Base-by-base conservation (phyloP, 30 jellyfish, hydroid and myxozoan species). In the Chrysaora quinquecirrha region DNA sequence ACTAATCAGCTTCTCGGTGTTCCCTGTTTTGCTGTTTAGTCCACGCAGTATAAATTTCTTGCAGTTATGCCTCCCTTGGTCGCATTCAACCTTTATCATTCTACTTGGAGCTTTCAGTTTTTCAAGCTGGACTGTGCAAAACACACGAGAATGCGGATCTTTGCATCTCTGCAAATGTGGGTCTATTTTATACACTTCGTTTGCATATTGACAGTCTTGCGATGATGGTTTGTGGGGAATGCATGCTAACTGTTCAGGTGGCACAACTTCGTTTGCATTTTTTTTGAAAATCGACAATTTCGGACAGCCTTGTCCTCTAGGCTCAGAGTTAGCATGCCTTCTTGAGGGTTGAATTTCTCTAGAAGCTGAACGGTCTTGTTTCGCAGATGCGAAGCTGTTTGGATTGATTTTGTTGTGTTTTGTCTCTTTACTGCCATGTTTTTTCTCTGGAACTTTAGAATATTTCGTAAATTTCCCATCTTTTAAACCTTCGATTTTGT, bases 201-300 rank as follows among this genome's bases (percentile, higher is more conserved):
- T 34, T 16, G 97, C 86, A 20, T 65, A 81, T 32, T 49, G 62
- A 52, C 97, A 89, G 1, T 93, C 97, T 27, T 65, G 63, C 22
- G 18, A 27, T 32, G 97, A 60, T 9, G 93, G 46, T 34, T n/a
- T 48, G 35, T 89, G 97, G 0, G 97, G 94, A 48, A 23, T 66
- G 69, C 97, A 89, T 10, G 87, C 60, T 12, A 80, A 64, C 16
- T 72, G 30, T 4, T 23, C 74, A 0, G n/a, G 56, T 3, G 0
- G 29, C 0, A 35, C 34, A 7, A 1, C 1, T 22, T 7, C 3
- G 22, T 56, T 22, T 1, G 34, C 11, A 2, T 10, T 27, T 1
- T 18, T 63, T 2, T 4, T 18, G 18, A 27, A 63, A 1, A 54
- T 52, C 30, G 48, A 23, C 10, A 16, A 30, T 43, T 38, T 71